phyloP scores from a whole-genome alignment of 2,113 vertebrate species.

The Cottus gobio region DNA sequence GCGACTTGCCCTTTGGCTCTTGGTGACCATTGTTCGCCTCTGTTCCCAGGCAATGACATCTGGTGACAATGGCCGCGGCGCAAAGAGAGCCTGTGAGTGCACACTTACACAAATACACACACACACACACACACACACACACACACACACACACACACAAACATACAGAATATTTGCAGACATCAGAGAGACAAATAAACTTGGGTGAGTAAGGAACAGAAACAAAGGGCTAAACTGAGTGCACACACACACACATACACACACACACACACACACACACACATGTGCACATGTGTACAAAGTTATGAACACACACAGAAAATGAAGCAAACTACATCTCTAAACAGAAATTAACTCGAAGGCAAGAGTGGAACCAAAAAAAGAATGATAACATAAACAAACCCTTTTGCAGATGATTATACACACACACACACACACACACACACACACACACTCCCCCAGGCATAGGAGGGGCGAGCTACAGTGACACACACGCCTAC shows the following conservation, averaged over 20 bases:
- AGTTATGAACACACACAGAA: neutral
- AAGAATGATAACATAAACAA: slow-evolving; percentile 9
- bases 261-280: neutral
- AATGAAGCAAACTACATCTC: slow-evolving; percentile 19
- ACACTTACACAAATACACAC: slow-evolving; percentile 28
- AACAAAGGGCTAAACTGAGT: slow-evolving; percentile 19
- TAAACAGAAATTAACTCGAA: slow-evolving; percentile 1
- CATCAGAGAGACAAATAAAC: slow-evolving; percentile 33
- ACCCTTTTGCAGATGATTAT: slow-evolving; percentile 2
- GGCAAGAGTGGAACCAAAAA: neutral
- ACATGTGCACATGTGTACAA: neutral
- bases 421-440: neutral
- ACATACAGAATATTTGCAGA: slow-evolving; percentile 18
- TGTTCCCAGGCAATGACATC: slow-evolving; percentile 83
- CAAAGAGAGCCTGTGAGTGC: slow-evolving; percentile 34
- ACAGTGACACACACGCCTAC: neutral
- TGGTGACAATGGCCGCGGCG: slow-evolving; percentile 77
- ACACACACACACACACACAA: neutral
- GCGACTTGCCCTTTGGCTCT: slow-evolving; percentile 72
- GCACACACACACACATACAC: neutral
- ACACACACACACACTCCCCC: neutral
- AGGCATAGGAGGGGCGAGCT: neutral
- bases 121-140: slow-evolving; percentile 8
- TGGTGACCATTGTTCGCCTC: slow-evolving; percentile 78
- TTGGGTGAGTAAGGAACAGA: neutral